phyloP scores from a whole-genome alignment of 2,113 vertebrate species.

The Pomatorhinus ruficollis region DNA sequence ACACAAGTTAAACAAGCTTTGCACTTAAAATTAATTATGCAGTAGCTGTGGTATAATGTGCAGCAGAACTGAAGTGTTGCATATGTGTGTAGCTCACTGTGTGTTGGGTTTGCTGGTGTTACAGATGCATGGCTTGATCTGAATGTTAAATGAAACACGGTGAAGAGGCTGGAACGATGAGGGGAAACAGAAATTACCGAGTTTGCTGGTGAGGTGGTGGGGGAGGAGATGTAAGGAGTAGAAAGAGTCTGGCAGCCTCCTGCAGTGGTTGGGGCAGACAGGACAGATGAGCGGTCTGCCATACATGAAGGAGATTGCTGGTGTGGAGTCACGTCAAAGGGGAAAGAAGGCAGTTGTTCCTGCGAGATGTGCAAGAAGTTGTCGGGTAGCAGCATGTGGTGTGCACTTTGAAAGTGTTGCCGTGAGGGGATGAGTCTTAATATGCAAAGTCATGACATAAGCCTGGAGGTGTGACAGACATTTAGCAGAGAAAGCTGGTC shows the following conservation, averaged over 20 bases:
- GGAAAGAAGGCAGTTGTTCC: not conserved
- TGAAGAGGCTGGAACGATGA: not conserved
- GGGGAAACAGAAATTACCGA: not conserved
- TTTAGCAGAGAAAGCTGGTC: not conserved
- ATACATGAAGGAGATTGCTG: accelerated
- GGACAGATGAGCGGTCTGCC: not conserved
- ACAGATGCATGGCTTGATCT: not conserved
- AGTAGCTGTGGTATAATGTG: not conserved
- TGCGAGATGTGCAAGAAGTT: not conserved
- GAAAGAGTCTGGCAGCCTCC: not conserved
- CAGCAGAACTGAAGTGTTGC: not conserved
- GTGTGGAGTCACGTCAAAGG: not conserved
- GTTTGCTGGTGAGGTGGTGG: not conserved
- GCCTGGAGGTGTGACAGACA: not conserved
- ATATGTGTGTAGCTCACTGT: accelerated
- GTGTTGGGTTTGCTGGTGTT: not conserved
- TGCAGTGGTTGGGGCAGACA: not conserved
- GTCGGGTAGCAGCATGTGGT: not conserved
- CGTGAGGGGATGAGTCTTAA: not conserved
- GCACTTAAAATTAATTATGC: not conserved
- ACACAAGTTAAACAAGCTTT: not conserved
- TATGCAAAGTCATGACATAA: not conserved
- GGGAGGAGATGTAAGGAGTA: not conserved
- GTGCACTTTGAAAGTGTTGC: not conserved
- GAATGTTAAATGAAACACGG: accelerated